Evolutionary conservation across 2,888 invertebrate species (phyloP).

Genomic region (Micropterix aruncella): DNA sequence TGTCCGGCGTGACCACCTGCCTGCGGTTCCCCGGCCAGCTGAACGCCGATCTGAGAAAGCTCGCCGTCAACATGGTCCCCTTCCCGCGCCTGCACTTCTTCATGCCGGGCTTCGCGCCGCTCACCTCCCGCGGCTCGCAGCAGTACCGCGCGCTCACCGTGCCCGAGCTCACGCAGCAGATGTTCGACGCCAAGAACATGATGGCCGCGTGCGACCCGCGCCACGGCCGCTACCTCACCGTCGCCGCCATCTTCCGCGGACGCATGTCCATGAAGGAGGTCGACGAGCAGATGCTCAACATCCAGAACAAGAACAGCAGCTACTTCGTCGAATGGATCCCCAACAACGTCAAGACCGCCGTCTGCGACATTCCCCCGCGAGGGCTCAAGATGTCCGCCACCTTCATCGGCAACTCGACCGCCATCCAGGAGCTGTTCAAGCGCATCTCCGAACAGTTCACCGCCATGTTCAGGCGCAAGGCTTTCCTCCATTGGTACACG

Average conservation of each 20-base stretch:
- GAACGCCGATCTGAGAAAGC: conserved; percentile 83
- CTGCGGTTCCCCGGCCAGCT: conserved; percentile 85
- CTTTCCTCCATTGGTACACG: conserved; percentile 97
- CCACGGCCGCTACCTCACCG: conserved; percentile 83
- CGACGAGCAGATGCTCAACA: conserved; percentile 87
- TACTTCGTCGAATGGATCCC: conserved; percentile 91
- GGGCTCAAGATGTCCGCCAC: conserved; percentile 92
- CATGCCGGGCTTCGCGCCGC: conserved; percentile 91
- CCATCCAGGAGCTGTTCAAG: conserved; percentile 88
- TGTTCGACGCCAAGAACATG: conserved; percentile 95
- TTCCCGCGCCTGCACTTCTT: conserved; percentile 94
- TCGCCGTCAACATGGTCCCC: conserved; percentile 95
- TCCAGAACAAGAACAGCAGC: conserved; percentile 88
- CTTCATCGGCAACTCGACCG: conserved; percentile 87
- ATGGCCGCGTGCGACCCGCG: conserved; percentile 93
- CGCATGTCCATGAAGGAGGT: conserved; percentile 91
- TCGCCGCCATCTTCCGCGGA: conserved; percentile 83
- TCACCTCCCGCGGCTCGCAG: conserved; percentile 80
- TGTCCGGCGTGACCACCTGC: conserved; percentile 85
- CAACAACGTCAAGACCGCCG: conserved; percentile 73
- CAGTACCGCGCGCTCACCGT: conserved; percentile 85
- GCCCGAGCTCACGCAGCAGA: conserved; percentile 81
- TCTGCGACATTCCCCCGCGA: conserved; percentile 73
- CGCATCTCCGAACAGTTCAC: conserved; percentile 85
- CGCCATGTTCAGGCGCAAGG: conserved; percentile 93